Conservation (phyloP, 2,797 vertebrate genomes). For the Aeoliscus strigatus region DNA sequence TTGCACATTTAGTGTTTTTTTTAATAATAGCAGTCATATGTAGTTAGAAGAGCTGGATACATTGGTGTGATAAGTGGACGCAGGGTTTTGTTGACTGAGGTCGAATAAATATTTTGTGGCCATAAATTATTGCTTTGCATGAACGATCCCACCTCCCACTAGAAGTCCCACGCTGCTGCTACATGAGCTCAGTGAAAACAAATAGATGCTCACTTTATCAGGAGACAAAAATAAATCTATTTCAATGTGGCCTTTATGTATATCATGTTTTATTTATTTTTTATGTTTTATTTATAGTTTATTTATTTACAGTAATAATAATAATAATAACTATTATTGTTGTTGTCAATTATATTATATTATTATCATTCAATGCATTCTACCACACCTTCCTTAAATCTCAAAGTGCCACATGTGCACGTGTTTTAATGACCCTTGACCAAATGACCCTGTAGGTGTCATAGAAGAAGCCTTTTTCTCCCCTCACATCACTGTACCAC, state of each 20-base stretch:
- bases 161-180: conserved; percentile 53
- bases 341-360: too few relatives aligned
- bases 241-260: neutral
- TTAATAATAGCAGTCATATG: too few relatives aligned
- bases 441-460: conserved; percentile 33
- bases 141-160: conserved; percentile 39
- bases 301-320: too few relatives aligned
- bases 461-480: conserved; percentile 28
- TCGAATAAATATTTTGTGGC: conserved; percentile 16
- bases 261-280: too few relatives aligned
- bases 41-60: too few relatives aligned
- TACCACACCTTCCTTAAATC: too few relatives aligned
- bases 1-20: too few relatives aligned
- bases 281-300: too few relatives aligned
- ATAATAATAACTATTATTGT: too few relatives aligned
- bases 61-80: neutral
- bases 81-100: conserved; percentile 1
- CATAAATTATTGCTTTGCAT: conserved; percentile 34
- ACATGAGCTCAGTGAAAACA: conserved; percentile 50
- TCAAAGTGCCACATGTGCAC: too few relatives aligned
- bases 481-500: conserved; percentile 49
- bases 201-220: conserved; percentile 29
- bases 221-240: neutral
- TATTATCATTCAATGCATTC: neutral
- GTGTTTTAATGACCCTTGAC: neutral